phyloP scores from a whole-genome alignment of 37 sponge, comb jelly and placozoan genomes.

The Halisarca cf. caerulea region DNA sequence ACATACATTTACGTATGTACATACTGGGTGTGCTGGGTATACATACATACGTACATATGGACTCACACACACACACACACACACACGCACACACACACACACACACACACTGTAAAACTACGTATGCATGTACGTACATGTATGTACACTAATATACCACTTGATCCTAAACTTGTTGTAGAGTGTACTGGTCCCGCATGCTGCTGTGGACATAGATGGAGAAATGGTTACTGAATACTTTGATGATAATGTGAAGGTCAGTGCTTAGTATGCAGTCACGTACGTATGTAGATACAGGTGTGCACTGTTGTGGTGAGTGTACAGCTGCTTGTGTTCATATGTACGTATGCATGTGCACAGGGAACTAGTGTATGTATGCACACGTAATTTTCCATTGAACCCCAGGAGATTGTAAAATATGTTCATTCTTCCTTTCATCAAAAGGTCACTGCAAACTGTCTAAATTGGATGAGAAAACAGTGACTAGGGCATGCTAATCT shows the following conservation, averaged over 20 bases:
- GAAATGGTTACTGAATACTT: slow-evolving; percentile 59
- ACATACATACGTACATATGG: not conserved
- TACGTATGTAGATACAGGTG: too few relatives aligned
- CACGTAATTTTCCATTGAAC: not conserved
- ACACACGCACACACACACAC: not conserved
- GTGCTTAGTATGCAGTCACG: not conserved
- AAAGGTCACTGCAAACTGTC: too few relatives aligned
- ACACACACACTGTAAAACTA: too few relatives aligned
- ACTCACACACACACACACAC: not conserved
- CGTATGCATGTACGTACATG: not conserved
- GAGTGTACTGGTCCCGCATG: slow-evolving; percentile 67
- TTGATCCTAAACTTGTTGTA: not conserved
- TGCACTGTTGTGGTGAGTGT: too few relatives aligned
- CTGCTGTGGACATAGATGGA: slow-evolving; percentile 48
- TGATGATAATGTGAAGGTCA: slow-evolving; percentile 64
- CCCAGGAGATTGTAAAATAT: too few relatives aligned
- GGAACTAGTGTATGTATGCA: not conserved
- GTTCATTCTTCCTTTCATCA: too few relatives aligned
- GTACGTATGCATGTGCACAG: too few relatives aligned
- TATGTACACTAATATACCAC: not conserved
- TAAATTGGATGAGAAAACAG: too few relatives aligned
- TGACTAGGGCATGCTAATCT: too few relatives aligned
- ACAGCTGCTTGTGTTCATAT: too few relatives aligned
- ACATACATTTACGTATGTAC: not conserved
- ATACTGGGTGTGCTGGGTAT: not conserved